A percentile compares a stretch with the other conserved stretches of the same genome.
Evolutionary conservation across 2,113 vertebrate genomes (phyloP).

Genomic region (Istiophorus platypterus): DNA sequence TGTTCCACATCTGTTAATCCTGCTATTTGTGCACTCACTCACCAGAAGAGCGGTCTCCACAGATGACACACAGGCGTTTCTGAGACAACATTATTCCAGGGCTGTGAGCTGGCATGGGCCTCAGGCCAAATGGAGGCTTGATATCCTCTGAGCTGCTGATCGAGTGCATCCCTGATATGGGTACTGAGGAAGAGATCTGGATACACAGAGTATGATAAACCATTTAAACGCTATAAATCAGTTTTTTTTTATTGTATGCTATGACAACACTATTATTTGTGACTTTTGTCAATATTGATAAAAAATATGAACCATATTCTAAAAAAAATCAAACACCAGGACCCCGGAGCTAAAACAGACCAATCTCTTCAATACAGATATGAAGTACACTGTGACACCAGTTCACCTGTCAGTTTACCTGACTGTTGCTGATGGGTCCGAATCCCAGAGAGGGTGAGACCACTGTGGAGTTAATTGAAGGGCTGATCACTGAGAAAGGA

Average conservation of each 20-base stretch:
- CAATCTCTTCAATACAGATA: not conserved
- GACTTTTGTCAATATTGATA: not conserved
- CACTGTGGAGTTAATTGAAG: conserved; percentile 89
- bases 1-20: conserved; percentile 28
- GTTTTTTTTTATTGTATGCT: not conserved
- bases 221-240: not conserved
- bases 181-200: conserved; percentile 91
- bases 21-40: conserved; percentile 45
- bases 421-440: conserved; percentile 90
- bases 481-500: conserved; percentile 91
- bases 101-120: conserved; percentile 87
- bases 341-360: not conserved
- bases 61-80: conserved; percentile 93
- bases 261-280: not conserved
- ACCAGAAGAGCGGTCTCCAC: conserved; percentile 94
- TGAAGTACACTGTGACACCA: not conserved
- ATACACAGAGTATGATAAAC: conserved; percentile 1
- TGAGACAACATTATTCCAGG: conserved; percentile 88
- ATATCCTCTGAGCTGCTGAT: conserved; percentile 93
- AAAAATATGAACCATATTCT: not conserved
- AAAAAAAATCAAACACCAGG: not conserved
- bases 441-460: conserved; percentile 89
- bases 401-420: conserved; percentile 77
- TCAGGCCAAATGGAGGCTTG: conserved; percentile 90
- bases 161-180: conserved; percentile 88